Conservation (phyloP, 1,140 invertebrate species). For the Drosophila littoralis region DNA sequence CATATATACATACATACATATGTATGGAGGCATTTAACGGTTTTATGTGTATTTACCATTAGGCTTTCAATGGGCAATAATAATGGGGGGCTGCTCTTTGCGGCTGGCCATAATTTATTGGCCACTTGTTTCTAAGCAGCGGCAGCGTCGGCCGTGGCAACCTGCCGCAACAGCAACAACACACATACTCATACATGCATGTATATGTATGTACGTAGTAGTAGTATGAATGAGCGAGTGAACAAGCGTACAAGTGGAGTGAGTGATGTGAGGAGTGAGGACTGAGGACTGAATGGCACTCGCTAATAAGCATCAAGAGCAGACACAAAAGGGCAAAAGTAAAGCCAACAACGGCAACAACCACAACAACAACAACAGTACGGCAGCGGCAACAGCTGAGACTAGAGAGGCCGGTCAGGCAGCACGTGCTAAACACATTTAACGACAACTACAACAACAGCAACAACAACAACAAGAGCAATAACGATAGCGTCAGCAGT, state of each 20-base stretch:
- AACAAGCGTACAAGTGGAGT: slow-evolving; percentile 15
- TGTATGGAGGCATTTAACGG: slow-evolving; percentile 61
- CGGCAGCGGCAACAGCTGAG: slow-evolving; percentile 41
- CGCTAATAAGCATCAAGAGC: slow-evolving; percentile 80
- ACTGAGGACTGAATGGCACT: slow-evolving; percentile 71
- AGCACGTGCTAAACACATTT: slow-evolving; percentile 81
- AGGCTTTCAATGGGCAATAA: slow-evolving; percentile 74
- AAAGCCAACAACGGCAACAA: slow-evolving; percentile 48
- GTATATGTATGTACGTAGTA: background rate
- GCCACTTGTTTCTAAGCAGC: slow-evolving; percentile 80
- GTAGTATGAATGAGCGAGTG: slow-evolving; percentile 47
- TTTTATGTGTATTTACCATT: slow-evolving; percentile 78
- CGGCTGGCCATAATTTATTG: slow-evolving; percentile 76
- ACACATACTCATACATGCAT: background rate
- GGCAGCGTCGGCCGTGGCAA: slow-evolving; percentile 42
- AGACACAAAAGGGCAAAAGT: slow-evolving; percentile 78
- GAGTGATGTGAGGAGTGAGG: slow-evolving; percentile 42
- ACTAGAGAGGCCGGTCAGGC: slow-evolving; percentile 67
- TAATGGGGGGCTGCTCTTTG: slow-evolving; percentile 62
- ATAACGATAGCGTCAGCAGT: slow-evolving; percentile 38
- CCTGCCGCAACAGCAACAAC: slow-evolving; percentile 44
- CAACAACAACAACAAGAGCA: slow-evolving; percentile 52
- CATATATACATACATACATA: slow-evolving; percentile 1
- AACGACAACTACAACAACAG: slow-evolving; percentile 71
- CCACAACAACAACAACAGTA: slow-evolving; percentile 8